Evolutionary conservation across 2,888 invertebrate species (phyloP).

Genomic region (Epinotia bilunana): DNA sequence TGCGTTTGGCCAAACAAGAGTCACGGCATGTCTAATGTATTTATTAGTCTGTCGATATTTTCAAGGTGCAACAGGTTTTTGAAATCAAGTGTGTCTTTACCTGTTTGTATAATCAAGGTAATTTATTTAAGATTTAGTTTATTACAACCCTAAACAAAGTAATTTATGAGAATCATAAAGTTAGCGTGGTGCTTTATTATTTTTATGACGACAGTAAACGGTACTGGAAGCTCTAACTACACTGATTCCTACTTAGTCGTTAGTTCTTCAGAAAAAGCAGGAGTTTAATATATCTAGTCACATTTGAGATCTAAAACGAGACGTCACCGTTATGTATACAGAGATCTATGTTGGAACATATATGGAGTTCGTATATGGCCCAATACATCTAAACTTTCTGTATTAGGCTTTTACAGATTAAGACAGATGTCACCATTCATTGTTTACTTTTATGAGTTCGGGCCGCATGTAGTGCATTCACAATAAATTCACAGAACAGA

Average conservation of each 20-base stretch:
- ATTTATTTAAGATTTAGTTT: slow-evolving; percentile 12
- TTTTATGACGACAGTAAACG: background rate
- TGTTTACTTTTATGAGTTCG: too few relatives aligned
- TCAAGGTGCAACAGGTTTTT: slow-evolving; percentile 22
- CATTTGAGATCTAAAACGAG: background rate
- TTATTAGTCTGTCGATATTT: slow-evolving; percentile 12
- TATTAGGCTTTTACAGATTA: too few relatives aligned
- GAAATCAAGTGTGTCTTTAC: background rate
- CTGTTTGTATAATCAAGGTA: slow-evolving; percentile 10
- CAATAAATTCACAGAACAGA: too few relatives aligned
- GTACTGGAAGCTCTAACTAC: background rate
- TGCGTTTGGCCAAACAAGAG: slow-evolving; percentile 19
- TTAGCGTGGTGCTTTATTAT: background rate
- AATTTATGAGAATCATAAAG: slow-evolving; percentile 10
- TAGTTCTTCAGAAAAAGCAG: too few relatives aligned
- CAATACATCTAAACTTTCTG: too few relatives aligned
- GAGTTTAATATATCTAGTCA: too few relatives aligned
- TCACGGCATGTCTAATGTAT: slow-evolving; percentile 15
- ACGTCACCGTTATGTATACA: background rate
- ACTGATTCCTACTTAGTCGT: background rate
- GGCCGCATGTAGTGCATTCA: too few relatives aligned
- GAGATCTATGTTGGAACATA: too few relatives aligned
- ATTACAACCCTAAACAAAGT: slow-evolving; percentile 13
- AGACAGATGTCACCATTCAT: too few relatives aligned
- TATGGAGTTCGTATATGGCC: too few relatives aligned